Evolutionary conservation across 2,888 invertebrate species (phyloP), one percentile per base, ranked within the genome.

Genomic region (Leptogaster cylindrica): DNA sequence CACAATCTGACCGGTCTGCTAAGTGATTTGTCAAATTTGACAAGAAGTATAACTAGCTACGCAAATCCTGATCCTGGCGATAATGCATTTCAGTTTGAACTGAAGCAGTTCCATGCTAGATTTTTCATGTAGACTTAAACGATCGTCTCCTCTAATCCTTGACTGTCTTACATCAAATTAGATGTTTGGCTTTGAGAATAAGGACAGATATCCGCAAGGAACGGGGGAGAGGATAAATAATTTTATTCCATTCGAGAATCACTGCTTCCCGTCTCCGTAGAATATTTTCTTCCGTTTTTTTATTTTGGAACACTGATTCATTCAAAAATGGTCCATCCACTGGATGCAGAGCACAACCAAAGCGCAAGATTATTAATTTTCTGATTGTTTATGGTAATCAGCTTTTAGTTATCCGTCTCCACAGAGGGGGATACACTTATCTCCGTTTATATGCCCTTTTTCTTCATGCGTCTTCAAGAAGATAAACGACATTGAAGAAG

Each of bases 341-440:
- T 33, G 27, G 41, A 58, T 58, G 25, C 39, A 25, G 39, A 46
- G 46, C 25, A 27, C 6, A 58, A 10, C 41, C 14, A 58, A 63
- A 64, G 46, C 33, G 20, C 14, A 65, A 64, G 55, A 65, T 65
- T 65, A 68, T 68, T 65, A 68, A 68, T 68, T 52, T 68, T 68
- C 68, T 68, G 65, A 68, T 65, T 68, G 68, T 68, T 68, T 68
- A 68, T 68, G 68, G 65, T 68, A 68, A 68, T 68, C 68, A 68
- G 65, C 39, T 67, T 51, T 68, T 65, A 68, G 48, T 64, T 65
- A 39, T 28, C 41, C 55, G 58, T 61, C 27, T 20, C n/a, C 27
- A 4, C 16, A 20, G 6, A 16, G 5, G 41, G 23, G n/a, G 3
- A 10, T 3, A 3, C 14, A n/a, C n/a, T n/a, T n/a, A n/a, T n/a